Base-by-base conservation (phyloP, 2,113 vertebrate species). In the Microcebus lehilahytsara region DNA sequence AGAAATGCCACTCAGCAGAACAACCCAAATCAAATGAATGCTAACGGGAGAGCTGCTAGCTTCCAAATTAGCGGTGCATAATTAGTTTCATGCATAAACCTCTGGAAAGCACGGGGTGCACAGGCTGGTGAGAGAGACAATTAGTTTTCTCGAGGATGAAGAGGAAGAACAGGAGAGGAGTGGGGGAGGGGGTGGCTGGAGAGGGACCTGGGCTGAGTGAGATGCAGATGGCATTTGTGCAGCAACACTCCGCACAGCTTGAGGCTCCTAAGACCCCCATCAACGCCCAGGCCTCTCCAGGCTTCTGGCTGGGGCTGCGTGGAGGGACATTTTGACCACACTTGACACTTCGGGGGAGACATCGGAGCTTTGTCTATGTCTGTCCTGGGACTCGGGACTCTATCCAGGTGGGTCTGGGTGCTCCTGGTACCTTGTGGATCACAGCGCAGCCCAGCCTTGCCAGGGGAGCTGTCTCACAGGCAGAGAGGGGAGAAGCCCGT, bases 61-160 rank as follows among this genome's bases (percentile, higher is more conserved):
- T 98, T 97, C 96, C 97, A 98, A 98, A 98, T 98, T 98, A 98
- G 97, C 97, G 95, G 98, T 85, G 97, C 93, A 97, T 99, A 98
- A 99, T 99, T 98, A 98, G 98, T 98, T 97, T 98, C 96, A 93
- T 97, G 98, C 98, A 98, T 97, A 99, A 98, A 98, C 98, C 97
- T 98, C 98, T 98, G 97, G 17, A 98, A 99, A 98, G 97, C 96
- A 96, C 95, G 62, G 95, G 32, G 97, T 64, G 97, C 58, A 4
- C 72, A 96, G 93, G 96, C 95, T 98, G 97, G 98, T 97, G 97
- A 97, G 97, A 98, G 96, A 98, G 98, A 98, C 98, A 98, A 98
- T 98, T 98, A 98, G 97, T 98, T 98, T 98, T 97, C 96, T 89
- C 13, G 74, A 98, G 96, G 98, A 96, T 88, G 88, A 96, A 93